Evolutionary conservation across 2,113 vertebrate genomes (phyloP), one percentile per base, ranked within the genome.

Genomic region (Nothocercus nigrocapillus): DNA sequence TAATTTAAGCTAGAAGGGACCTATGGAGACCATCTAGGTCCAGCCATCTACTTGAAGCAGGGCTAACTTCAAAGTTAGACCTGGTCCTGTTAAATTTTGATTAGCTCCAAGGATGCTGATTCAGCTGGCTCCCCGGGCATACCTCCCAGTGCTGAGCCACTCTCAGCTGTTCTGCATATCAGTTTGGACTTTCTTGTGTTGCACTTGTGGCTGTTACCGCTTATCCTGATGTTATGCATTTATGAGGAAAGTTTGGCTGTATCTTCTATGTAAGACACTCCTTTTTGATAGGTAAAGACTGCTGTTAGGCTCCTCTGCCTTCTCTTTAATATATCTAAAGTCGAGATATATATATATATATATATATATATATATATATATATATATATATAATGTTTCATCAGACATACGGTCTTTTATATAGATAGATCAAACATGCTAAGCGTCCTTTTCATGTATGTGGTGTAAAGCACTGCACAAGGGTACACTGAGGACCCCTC

Each of bases 21-120:
- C 94, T 88, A 53, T 84, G 58, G 73, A 75, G 82, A 84, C 21
- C n/a, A 63, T 93, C 54, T 63, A 70, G 64, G 86, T 30, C 77
- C 56, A 90, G 13, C 59, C 0, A 5, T 30, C 45, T 72, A 4
- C 61, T 63, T 93, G 83, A 72, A 72, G 38, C 56, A 45, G 24
- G 42, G 36, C 42, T 92, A 45, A 66, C 68, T 93, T 88, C 63
- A 85, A 54, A 78, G 44, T 56, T 32, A 42, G 32, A 69, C 75
- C 19, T 72, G 30, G 4, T 61, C n/a, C 32, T 59, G 83, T n/a
- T 19, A 59, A 49, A 32, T 64, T 70, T 36, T 78, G 13, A n/a
- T 87, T 64, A 2, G 47, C 42, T 85, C 49, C 38, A 45, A 58
- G 20, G 20, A 5, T 36, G 21, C 30, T 70, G 44, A 56, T 82